Base-by-base conservation (phyloP, 2,888 invertebrate genomes). In the Agelastica alni region DNA sequence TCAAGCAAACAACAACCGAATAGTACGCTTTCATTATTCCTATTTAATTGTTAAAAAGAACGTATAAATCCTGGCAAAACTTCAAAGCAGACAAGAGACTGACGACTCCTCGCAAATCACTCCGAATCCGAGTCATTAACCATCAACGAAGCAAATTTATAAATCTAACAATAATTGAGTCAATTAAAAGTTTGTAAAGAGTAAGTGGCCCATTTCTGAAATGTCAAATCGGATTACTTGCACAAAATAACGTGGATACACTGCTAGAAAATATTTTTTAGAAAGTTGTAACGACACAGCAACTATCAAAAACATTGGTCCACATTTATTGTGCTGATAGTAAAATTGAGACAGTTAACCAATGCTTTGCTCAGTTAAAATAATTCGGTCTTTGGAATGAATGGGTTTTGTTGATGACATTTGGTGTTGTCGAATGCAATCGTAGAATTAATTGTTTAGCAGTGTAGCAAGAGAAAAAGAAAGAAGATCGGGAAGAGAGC, bases 401-500 rank as follows among this genome's bases (percentile, higher is more conserved):
- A n/a, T n/a, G n/a, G n/a, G n/a, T n/a, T n/a, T n/a, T n/a, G n/a
- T n/a, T n/a, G n/a, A n/a, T n/a, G n/a, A n/a, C n/a, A n/a, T n/a
- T n/a, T n/a, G n/a, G n/a, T n/a, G n/a, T n/a, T n/a, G n/a, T n/a
- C n/a, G n/a, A n/a, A n/a, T n/a, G n/a, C n/a, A n/a, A n/a, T n/a
- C n/a, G n/a, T n/a, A n/a, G n/a, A n/a, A n/a, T n/a, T n/a, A n/a
- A n/a, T n/a, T n/a, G n/a, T 31, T 45, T 18, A 20, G 20, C 37
- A 39, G 37, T 39, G 37, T 39, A 31, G 14, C 16, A 52, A 43
- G 58, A 51, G 49, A 18, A 58, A 49, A 57, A 52, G 57, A 56
- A 47, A 56, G 48, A 45, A 46, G 60, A 49, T 43, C 26, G 43
- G 22, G 46, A 58, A 55, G 60, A 61, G 59, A 62, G 58, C 18